A percentile compares a stretch with the other conserved stretches of the same genome.
Evolutionary conservation across 2,888 invertebrate genomes (phyloP).

Genomic region (Piscicola geometra): DNA sequence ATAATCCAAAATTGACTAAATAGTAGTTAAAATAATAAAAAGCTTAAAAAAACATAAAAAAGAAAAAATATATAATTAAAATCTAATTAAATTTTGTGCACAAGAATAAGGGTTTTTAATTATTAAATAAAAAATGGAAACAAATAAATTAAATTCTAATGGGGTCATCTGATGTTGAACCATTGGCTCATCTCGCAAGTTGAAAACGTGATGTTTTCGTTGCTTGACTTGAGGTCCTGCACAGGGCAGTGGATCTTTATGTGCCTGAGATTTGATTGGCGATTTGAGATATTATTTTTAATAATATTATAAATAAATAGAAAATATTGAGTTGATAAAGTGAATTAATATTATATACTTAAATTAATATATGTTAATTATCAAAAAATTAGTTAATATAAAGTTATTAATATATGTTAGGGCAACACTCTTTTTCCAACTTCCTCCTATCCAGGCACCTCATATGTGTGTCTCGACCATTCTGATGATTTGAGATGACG

Average conservation of each 20-base stretch:
- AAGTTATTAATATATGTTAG: too few species aligned
- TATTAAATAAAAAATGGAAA: background rate
- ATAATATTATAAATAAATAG: too few species aligned
- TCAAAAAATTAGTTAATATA: too few species aligned
- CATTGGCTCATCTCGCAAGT: conserved; percentile 66
- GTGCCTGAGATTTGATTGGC: conserved; percentile 62
- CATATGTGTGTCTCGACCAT: conserved; percentile 96
- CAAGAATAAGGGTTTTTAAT: background rate
- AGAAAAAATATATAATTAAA: background rate
- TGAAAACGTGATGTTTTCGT: conserved; percentile 67
- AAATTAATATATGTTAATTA: too few species aligned
- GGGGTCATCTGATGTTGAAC: conserved; percentile 26
- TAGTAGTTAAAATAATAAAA: background rate
- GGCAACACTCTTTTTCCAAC: too few species aligned
- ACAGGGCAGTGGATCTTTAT: conserved; percentile 88
- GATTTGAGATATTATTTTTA: too few species aligned
- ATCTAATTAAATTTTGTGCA: background rate
- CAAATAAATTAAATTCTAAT: background rate
- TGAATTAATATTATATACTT: too few species aligned
- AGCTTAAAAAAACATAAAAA: background rate
- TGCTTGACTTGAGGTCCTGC: conserved; percentile 52
- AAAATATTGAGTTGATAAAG: too few species aligned
- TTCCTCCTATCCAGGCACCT: too few species aligned
- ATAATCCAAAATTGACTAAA: too few species aligned
- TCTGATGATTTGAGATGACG: conserved; percentile 89